Conservation (phyloP, 2,797 vertebrate genomes). For the Meda fulgida region DNA sequence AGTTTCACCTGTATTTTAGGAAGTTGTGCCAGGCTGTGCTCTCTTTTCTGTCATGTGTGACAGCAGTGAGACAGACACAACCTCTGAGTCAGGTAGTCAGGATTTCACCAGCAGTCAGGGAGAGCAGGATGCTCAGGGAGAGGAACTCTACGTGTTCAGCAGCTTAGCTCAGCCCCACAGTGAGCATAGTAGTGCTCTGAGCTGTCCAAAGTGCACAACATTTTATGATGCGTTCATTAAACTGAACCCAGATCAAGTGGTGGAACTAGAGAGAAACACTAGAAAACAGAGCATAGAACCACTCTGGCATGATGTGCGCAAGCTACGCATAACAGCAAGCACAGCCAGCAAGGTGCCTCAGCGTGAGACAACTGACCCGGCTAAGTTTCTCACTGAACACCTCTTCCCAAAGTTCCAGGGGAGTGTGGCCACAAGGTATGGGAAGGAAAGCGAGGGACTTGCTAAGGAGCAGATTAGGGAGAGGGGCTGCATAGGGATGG, state of each 20-base stretch:
- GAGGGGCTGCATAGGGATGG: background rate
- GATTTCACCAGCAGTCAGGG: background rate
- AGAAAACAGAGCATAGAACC: background rate
- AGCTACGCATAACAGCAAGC: too few relatives aligned
- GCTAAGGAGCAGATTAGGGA: too few relatives aligned
- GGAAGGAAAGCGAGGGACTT: background rate
- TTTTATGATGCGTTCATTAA: constrained; percentile 41
- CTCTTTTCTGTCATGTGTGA: constrained; percentile 38
- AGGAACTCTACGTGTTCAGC: too few relatives aligned
- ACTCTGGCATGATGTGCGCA: background rate
- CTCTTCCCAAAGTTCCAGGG: background rate
- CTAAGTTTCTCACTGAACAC: background rate
- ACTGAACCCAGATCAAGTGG: background rate
- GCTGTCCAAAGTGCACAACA: background rate
- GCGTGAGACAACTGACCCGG: background rate
- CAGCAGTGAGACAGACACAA: constrained; percentile 21
- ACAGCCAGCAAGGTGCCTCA: background rate
- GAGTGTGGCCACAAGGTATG: background rate
- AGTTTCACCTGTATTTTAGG: too few relatives aligned
- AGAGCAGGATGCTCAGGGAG: too few relatives aligned
- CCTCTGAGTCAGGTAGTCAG: constrained; percentile 3
- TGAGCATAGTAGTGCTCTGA: background rate
- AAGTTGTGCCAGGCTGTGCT: constrained; percentile 26
- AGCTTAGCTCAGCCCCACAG: background rate
- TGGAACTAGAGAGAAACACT: background rate